Conservation (phyloP, 2,113 vertebrate genomes). For the Eolophus roseicapilla region DNA sequence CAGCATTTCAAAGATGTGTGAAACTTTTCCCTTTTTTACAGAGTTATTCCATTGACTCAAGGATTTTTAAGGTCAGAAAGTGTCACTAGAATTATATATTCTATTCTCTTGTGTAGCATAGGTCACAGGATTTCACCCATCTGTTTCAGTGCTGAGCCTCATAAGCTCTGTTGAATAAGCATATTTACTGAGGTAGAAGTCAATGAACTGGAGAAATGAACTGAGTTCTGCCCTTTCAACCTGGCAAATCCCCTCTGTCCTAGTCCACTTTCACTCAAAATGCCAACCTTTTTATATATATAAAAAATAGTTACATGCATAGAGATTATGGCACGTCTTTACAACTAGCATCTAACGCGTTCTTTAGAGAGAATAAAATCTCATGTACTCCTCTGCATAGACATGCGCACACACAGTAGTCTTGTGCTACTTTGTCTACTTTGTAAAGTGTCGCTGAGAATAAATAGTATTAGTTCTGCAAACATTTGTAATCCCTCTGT, state of each 20-base stretch:
- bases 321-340: not conserved
- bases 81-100: conserved; percentile 4
- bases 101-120: not conserved
- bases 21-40: not conserved
- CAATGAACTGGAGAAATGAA: not conserved
- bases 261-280: not conserved
- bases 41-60: not conserved
- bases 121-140: conserved; percentile 32
- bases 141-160: not conserved
- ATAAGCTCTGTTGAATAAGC: conserved; percentile 43
- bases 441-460: not conserved
- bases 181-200: conserved; percentile 20
- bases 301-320: not conserved
- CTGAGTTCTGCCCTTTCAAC: not conserved
- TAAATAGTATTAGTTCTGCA: not conserved
- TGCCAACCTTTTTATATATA: not conserved
- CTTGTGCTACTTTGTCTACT: not conserved
- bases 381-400: not conserved
- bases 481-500: not conserved
- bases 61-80: conserved; percentile 24
- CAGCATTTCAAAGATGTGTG: not conserved
- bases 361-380: not conserved
- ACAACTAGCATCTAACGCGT: not conserved
- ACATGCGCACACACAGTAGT: rapidly evolving
- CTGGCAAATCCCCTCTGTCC: not conserved